A percentile compares a stretch with the other conserved stretches of the same genome.
These are phyloP conservation scores for Morelia viridis DNA, from an alignment of 2,797 vertebrate species.

Conservation along the genomic window DNA sequence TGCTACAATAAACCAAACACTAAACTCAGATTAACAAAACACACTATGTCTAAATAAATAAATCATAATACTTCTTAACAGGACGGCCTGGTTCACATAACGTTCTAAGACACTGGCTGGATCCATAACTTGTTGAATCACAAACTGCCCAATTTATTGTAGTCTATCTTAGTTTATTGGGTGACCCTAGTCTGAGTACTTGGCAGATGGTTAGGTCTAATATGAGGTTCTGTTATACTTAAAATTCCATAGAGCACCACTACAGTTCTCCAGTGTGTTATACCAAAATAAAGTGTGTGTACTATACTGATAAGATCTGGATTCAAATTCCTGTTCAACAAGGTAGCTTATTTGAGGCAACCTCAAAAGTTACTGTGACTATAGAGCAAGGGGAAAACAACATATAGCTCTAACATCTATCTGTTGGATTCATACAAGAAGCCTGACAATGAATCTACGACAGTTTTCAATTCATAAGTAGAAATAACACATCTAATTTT, in stretches of 20 bases:
- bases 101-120: background rate
- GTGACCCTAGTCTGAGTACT: background rate
- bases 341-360: background rate
- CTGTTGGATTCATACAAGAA: background rate
- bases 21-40: background rate
- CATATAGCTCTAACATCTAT: background rate
- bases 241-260: slow-evolving; percentile 14
- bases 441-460: background rate
- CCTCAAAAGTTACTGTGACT: background rate
- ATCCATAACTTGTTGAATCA: background rate
- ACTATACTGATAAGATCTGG: background rate
- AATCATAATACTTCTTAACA: background rate
- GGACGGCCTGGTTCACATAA: background rate
- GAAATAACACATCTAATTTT: background rate
- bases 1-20: background rate
- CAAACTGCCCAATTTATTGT: background rate
- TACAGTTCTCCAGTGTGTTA: background rate
- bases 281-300: background rate
- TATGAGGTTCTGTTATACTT: slow-evolving; percentile 16
- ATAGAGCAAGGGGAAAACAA: background rate
- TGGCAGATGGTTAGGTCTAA: background rate
- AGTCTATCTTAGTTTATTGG: background rate
- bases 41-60: background rate
- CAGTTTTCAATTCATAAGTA: background rate
- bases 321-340: slow-evolving; percentile 1